Percentiles rank a stretch among this genome's conserved stretches.
These are phyloP conservation scores for Macropus fuliginosus DNA, from an alignment of 2,797 vertebrate genomes.

Conservation along the genomic window DNA sequence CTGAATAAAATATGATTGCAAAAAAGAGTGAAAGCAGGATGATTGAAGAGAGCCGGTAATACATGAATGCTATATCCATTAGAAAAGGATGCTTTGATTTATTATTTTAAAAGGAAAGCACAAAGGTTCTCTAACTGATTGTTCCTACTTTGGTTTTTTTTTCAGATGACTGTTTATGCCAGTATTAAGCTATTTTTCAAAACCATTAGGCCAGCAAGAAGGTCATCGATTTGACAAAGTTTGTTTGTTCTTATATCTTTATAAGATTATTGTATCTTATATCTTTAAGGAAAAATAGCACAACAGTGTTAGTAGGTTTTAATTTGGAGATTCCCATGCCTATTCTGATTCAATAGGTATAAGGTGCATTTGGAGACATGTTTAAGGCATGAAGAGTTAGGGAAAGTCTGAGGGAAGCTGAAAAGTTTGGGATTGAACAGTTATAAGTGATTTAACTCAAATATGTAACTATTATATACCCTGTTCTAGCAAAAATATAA, in stretches of 20 bases:
- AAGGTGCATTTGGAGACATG: background rate
- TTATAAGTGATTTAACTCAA: background rate
- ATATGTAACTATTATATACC: background rate
- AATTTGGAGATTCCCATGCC: background rate
- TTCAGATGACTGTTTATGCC: background rate
- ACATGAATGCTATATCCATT: background rate
- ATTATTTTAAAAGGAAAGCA: constrained; percentile 1
- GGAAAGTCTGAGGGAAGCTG: background rate
- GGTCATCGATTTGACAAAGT: background rate
- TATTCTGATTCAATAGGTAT: background rate
- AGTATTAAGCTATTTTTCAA: background rate
- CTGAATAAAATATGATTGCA: constrained; percentile 23
- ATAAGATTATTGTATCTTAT: too few species aligned
- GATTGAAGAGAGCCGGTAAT: constrained; percentile 26
- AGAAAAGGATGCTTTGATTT: background rate
- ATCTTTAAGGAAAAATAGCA: background rate
- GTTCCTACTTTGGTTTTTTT: constrained; percentile 5
- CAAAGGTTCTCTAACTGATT: constrained; percentile 19
- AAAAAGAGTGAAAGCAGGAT: background rate
- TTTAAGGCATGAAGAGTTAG: background rate
- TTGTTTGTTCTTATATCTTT: background rate
- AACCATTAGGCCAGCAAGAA: background rate
- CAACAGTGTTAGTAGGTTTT: background rate
- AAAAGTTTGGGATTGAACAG: background rate
- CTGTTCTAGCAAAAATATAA: background rate